Percentiles rank a stretch among this genome's conserved stretches.
These are phyloP conservation scores for Morone chrysops DNA, from an alignment of 2,113 vertebrate genomes.

Conservation along the genomic window DNA sequence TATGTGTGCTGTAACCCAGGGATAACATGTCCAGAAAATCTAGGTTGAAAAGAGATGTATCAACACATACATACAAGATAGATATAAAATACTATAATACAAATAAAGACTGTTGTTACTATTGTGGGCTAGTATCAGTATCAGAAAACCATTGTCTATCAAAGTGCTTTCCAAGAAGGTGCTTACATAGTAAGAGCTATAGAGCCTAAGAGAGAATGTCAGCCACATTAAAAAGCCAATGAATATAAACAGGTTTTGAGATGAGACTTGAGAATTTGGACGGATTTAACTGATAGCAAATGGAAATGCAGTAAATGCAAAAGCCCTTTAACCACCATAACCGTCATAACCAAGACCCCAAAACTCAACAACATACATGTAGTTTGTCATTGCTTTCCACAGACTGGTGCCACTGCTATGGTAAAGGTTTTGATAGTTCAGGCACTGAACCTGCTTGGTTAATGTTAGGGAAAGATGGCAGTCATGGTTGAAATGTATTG, in stretches of 20 bases:
- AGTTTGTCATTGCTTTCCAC: no score
- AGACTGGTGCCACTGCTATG: background rate
- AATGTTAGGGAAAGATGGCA: background rate
- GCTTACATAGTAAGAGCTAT: conserved; percentile 35
- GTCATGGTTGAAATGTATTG: no score
- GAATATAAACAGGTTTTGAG: conserved; percentile 20
- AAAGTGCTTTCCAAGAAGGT: conserved; percentile 19
- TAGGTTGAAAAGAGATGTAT: conserved; percentile 18
- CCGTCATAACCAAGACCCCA: background rate
- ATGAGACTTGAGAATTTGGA: conserved; percentile 23
- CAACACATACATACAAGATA: background rate
- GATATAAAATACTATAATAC: background rate
- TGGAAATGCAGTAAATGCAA: background rate
- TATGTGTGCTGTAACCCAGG: conserved; percentile 10
- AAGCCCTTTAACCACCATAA: background rate
- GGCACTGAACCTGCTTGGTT: background rate
- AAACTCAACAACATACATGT: background rate
- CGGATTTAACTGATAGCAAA: conserved; percentile 16
- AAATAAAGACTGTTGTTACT: background rate
- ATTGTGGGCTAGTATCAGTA: background rate
- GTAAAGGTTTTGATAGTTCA: background rate
- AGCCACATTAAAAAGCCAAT: conserved; percentile 14
- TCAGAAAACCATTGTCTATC: background rate
- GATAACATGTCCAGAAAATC: conserved; percentile 45
- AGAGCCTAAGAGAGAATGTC: conserved; percentile 3